Evolutionary conservation across 2,113 vertebrate genomes (phyloP), one percentile per base, ranked within the genome.

Genomic region (Oxyura jamaicensis): DNA sequence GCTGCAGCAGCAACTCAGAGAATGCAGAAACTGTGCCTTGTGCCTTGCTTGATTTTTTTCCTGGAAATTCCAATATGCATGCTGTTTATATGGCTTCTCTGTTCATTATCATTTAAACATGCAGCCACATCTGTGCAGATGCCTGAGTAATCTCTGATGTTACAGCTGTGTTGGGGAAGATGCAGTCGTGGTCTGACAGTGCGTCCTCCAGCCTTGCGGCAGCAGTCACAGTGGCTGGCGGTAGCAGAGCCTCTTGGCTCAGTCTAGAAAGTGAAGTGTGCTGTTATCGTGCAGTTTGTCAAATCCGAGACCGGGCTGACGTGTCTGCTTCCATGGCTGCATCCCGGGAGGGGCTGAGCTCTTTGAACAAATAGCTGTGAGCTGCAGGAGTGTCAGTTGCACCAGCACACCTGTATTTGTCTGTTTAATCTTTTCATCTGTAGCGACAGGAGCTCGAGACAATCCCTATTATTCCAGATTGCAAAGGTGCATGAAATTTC

Each of bases 201-300:
- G 18, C 17, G 31, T 35, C 36, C 39, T 44, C 29, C 41, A 21
- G 39, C 33, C 39, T 36, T 1, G 20, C 12, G 26, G 59, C n/a
- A 50, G 42, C 72, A 23, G 83, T 50, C 11, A 2, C 7, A 0
- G 3, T 10, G 11, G 26, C 26, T 20, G 69, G 26, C 1, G 8
- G 19, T 23, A 7, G 71, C n/a, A 28, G 28, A 66, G 52, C 33
- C 36, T 29, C 65, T 26, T 21, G 73, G 25, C 31, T 20, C 23
- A 42, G 18, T 46, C n/a, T 58, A 5, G 52, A 48, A 33, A 66
- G 22, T 33, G 4, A 8, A 33, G 14, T 4, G 17, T 33, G 28
- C 48, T 56, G 39, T 48, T 55, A 22, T 39, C 6, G 41, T 1
- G 10, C 14, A 8, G 23, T 19, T 13, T 14, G 3, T 55, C 55